Evolutionary conservation across 2,797 vertebrate species (phyloP), one percentile per base, ranked within the genome.

Genomic region (Catostomus latipinnis): DNA sequence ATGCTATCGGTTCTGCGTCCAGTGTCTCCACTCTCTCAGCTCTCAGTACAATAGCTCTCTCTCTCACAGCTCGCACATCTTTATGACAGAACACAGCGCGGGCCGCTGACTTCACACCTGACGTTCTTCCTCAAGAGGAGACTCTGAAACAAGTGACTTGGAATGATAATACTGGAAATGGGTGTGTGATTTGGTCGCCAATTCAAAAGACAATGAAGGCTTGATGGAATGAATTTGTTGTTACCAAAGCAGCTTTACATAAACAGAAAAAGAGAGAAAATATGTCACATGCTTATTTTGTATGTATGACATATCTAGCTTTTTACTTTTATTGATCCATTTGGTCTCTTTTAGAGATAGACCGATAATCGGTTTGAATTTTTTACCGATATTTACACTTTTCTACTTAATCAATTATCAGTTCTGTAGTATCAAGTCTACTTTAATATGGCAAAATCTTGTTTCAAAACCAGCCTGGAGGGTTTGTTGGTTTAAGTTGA

Each of bases 201-300:
- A 94, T 93, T 93, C 91, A 92, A 92, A 93, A 89, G 90, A 94
- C 93, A 93, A 92, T 90, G 82, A 93, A 93, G 93, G 89, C 49
- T 93, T 85, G 87, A 88, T 94, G 94, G 97, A 95, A 94, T 95
- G 93, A 96, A 96, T 93, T 96, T 34, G 96, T 96, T 96, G 96
- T 98, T 97, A 99, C 98, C 98, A 99, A 99, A 99, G 98, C 96
- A 96, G 96, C 96, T 98, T 97, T 95, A 34, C 34, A 34, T 3
- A 82, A 80, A 78, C 78, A 88, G 34, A 34, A 34, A 34, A 34
- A 34, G 34, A 86, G 86, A 84, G 69, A 94, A 95, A 96, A 95
- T 96, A 94, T 91, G 95, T 96, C 96, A 95, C 96, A 96, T 97
- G 96, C 96, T 97, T 98, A 95, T 96, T 98, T 98, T 97, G 96